Percentiles rank a stretch among this genome's conserved stretches.
These are phyloP conservation scores for Cantharis lateralis DNA, from an alignment of 2,888 invertebrate species.

Conservation along the genomic window DNA sequence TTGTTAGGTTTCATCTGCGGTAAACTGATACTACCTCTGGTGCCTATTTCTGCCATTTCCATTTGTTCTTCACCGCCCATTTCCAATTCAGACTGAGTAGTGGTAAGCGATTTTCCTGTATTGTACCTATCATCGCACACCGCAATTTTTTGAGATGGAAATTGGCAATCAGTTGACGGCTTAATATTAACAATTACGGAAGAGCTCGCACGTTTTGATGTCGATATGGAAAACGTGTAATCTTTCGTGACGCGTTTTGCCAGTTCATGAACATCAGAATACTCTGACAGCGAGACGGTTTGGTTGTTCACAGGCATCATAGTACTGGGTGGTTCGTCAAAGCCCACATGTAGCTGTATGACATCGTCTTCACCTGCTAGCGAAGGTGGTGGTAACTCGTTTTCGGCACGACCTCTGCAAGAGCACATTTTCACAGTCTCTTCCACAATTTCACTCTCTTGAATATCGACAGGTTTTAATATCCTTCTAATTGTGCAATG, in stretches of 20 bases:
- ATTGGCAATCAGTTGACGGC: constrained; percentile 1
- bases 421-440: not conserved
- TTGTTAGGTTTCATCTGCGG: not conserved
- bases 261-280: constrained; percentile 1
- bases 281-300: not conserved
- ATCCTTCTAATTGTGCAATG: constrained; percentile 19
- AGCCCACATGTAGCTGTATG: not conserved
- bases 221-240: not conserved
- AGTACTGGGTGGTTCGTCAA: not conserved
- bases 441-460: not conserved
- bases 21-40: not conserved
- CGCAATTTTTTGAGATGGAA: not conserved
- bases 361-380: not conserved
- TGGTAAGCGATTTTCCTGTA: not conserved
- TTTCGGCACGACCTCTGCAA: not conserved
- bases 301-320: not conserved
- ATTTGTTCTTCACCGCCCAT: not conserved
- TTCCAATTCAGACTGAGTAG: not conserved
- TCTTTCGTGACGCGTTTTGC: constrained; percentile 10
- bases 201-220: not conserved
- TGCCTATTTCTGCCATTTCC: not conserved
- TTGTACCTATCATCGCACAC: not conserved
- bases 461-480: not conserved
- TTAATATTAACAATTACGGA: constrained; percentile 7
- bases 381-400: no score